phyloP scores from a whole-genome alignment of 2,888 invertebrate genomes.

The Mesorhabditis sp. region DNA sequence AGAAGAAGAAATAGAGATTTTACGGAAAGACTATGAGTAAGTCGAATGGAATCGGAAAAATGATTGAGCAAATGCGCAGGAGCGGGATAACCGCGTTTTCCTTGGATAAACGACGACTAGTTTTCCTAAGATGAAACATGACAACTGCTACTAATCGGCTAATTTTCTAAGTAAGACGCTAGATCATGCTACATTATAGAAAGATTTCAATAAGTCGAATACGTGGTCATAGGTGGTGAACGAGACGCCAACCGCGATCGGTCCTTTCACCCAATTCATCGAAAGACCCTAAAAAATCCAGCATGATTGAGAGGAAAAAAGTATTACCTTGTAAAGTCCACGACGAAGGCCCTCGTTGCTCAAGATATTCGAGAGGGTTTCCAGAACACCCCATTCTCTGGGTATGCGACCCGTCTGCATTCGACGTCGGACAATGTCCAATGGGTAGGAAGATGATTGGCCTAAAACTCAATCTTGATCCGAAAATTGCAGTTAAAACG shows the following conservation, averaged over 20 bases:
- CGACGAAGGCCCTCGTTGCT: slow-evolving; percentile 74
- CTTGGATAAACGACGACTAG: no score
- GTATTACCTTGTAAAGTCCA: slow-evolving; percentile 78
- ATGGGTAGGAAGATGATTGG: slow-evolving; percentile 90
- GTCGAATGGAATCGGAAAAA: no score
- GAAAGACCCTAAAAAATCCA: slow-evolving; percentile 74
- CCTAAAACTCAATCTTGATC: slow-evolving; percentile 57
- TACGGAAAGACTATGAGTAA: no score
- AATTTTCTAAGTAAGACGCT: no score
- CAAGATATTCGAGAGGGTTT: slow-evolving; percentile 73
- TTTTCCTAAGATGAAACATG: no score
- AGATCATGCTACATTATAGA: no score
- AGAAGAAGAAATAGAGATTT: no score
- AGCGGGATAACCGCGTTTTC: no score
- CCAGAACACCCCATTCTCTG: slow-evolving; percentile 22
- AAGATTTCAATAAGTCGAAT: background rate
- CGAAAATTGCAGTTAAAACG: background rate
- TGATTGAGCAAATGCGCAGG: no score
- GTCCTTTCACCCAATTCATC: slow-evolving; percentile 92
- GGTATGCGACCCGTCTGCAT: slow-evolving; percentile 56
- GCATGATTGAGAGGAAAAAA: background rate
- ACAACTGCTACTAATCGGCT: no score
- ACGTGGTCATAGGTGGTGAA: slow-evolving; percentile 82
- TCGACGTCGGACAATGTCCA: slow-evolving; percentile 79
- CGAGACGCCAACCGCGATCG: slow-evolving; percentile 77